phyloP scores from a whole-genome alignment of 2,113 vertebrate species.

The Lepisosteus oculatus region DNA sequence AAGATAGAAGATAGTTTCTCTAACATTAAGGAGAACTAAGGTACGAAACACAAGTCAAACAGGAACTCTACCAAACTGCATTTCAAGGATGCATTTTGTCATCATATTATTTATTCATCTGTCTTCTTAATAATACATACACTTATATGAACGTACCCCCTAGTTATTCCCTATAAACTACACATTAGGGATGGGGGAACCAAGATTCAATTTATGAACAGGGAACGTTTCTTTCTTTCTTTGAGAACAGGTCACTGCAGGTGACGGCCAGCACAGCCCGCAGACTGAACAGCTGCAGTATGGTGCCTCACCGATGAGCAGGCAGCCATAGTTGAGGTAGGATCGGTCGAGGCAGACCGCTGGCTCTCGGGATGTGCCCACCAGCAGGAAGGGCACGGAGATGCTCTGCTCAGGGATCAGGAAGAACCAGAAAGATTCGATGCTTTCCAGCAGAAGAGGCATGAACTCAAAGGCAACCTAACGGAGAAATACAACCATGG shows the following conservation, averaged over 20 bases:
- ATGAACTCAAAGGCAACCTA: constrained; percentile 80
- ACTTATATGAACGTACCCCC: too few species aligned
- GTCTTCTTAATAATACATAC: too few species aligned
- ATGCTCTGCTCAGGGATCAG: constrained; percentile 67
- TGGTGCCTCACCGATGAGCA: constrained; percentile 68
- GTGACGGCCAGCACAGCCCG: neutral
- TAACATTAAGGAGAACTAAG: too few species aligned
- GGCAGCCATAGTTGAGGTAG: constrained; percentile 70
- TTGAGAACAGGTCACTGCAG: too few species aligned
- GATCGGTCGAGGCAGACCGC: constrained; percentile 69
- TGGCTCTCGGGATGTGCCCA: constrained; percentile 73
- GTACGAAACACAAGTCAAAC: too few species aligned
- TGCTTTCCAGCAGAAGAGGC: constrained; percentile 59
- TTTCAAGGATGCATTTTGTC: too few species aligned
- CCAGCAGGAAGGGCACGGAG: constrained; percentile 77
- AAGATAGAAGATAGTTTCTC: neutral
- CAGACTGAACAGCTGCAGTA: neutral
- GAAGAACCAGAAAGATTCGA: constrained; percentile 86
- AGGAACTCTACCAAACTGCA: too few species aligned
- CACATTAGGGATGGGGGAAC: too few species aligned
- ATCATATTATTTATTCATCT: too few species aligned
- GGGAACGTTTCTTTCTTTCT: too few species aligned
- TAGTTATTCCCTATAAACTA: too few species aligned
- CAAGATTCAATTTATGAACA: too few species aligned
- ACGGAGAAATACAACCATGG: neutral